Evolutionary conservation across 2,888 invertebrate genomes (phyloP), one percentile per base, ranked within the genome.

Genomic region (Argyra leucocephala): DNA sequence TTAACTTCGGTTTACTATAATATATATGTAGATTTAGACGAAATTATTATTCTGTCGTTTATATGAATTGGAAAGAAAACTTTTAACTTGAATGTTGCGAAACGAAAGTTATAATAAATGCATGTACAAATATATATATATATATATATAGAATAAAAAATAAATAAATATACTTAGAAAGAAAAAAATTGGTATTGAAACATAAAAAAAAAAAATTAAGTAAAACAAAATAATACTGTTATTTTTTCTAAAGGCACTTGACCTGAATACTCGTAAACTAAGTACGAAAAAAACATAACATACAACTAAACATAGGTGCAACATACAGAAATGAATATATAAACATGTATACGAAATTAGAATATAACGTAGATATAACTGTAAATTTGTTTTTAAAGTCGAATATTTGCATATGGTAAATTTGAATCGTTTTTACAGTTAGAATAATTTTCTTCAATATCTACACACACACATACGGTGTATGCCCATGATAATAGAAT

Each of bases 321-420:
- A 37, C 37, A 37, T 10, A 6, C 26, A 31, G 48, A n/a, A 15
- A 12, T 18, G 48, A 48, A 48, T n/a, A 37, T 10, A 6, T 9
- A 31, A 18, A n/a, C 9, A 12, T 18, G 48, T 18, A 48, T 18
- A 3, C 48, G 12, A 48, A 5, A 18, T 5, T 48, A 48, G 5
- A 18, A 48, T 18, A 18, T 48, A 1, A 2, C 1, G 3, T 31
- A 31, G 7, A 31, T 31, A 31, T 31, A 31, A 10, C 7, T 31
- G 1, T 31, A 4, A 6, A 31, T 31, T 10, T 31, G 7, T 6
- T 6, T 10, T 31, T 10, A 10, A 31, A 48, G 48, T 48, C 15
- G 48, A 48, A 48, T 48, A 48, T 48, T 48, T n/a, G 48, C 15
- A 48, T 48, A 48, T 48, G 48, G 48, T 48, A n/a, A 48, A 48